Evolutionary conservation across 2,113 vertebrate species (phyloP), one percentile per base, ranked within the genome.

Genomic region (Orthonyx spaldingii): DNA sequence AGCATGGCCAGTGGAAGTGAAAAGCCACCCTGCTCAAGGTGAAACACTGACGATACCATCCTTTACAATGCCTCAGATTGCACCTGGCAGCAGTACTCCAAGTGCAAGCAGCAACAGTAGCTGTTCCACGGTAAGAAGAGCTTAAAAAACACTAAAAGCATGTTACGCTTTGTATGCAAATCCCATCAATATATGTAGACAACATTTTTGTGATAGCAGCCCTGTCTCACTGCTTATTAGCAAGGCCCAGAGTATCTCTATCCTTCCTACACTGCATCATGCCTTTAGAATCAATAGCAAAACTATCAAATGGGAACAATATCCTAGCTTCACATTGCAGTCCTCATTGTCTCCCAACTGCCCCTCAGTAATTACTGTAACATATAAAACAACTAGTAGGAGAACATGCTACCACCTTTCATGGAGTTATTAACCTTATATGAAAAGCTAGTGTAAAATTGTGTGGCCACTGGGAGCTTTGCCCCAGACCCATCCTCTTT

Each of bases 61-160:
- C 12, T 99, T 99, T 95, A 98, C 97, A 0, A 91, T 98, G 86
- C 98, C 98, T 83, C 99, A 99, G 97, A 97, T 90, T 3, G 97
- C 97, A 1, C 96, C 98, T 3, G 98, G 98, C 94, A 99, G 97
- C 92, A 97, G 97, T 86, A 99, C 99, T 3, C 99, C 99, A 8
- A 99, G 98, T 55, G 98, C 98, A 84, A 99, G 97, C 93, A 98
- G 98, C 97, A 98, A 95, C 95, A 98, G 98, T 97, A 99, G 98
- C 93, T 99, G 99, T 96, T 99, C 99, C 95, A 99, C 99, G 94
- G 99, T 99, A 97, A 98, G 98, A 56, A 61, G 42, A 59, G 52
- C 57, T 81, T 91, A 6, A 72, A 72, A 82, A 37, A 23, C 30
- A 46, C 33, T 19, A 23, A 23, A 28, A 13, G 13, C 4, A 8